Conservation (phyloP, 2,888 invertebrate species). For the Mesoligia furuncula region DNA sequence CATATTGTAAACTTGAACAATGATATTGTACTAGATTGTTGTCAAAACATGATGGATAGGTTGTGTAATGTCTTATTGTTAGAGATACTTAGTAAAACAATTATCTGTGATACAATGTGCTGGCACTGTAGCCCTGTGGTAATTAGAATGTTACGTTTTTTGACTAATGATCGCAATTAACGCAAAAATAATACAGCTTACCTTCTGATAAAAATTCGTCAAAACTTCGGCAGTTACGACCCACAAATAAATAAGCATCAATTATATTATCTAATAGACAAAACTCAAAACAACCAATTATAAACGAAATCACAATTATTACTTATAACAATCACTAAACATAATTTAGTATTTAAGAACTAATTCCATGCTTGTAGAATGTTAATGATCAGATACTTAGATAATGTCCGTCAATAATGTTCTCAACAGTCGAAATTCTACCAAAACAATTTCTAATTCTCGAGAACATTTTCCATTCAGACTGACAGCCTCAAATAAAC, state of each 20-base stretch:
- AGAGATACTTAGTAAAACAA: conserved; percentile 28
- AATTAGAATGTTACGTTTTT: neutral
- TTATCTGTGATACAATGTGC: conserved; percentile 12
- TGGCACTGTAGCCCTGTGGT: neutral
- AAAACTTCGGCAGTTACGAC: neutral
- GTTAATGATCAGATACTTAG: too few relatives aligned
- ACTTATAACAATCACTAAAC: neutral
- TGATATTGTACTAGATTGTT: conserved; percentile 47
- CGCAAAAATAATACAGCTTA: neutral
- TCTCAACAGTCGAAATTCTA: neutral
- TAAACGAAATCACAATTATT: neutral
- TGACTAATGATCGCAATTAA: neutral
- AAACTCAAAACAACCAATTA: neutral
- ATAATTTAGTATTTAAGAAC: neutral
- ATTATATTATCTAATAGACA: neutral
- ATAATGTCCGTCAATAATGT: neutral
- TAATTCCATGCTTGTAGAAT: neutral
- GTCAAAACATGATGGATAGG: conserved; percentile 52
- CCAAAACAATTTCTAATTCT: neutral
- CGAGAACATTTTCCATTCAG: neutral
- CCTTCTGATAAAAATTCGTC: neutral
- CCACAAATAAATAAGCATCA: neutral
- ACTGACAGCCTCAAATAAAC: conserved; percentile 20
- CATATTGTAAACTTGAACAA: conserved; percentile 51
- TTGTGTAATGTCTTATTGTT: conserved; percentile 37